Conservation (phyloP, 2,888 invertebrate genomes). For the Phragmatobia fuliginosa region DNA sequence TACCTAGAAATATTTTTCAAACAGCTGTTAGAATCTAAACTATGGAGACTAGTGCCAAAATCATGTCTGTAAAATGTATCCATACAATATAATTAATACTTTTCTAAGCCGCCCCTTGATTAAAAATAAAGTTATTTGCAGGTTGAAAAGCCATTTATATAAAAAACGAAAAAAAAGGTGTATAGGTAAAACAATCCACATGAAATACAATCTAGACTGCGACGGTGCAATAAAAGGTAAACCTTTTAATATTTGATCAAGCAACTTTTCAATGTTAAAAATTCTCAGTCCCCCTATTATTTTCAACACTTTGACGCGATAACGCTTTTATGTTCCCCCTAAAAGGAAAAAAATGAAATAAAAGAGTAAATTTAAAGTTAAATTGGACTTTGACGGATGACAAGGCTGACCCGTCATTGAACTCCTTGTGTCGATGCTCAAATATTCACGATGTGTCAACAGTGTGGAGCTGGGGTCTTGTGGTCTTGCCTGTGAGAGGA, state of each 20-base stretch:
- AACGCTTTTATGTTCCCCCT: constrained; percentile 79
- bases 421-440: constrained; percentile 71
- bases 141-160: neutral
- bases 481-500: constrained; percentile 32
- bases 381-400: constrained; percentile 84
- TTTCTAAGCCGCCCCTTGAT: neutral
- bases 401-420: constrained; percentile 71
- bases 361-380: constrained; percentile 81
- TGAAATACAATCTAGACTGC: constrained; percentile 30
- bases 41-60: too few species aligned
- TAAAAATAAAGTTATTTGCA: neutral
- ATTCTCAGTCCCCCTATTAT: constrained; percentile 70
- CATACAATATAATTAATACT: neutral
- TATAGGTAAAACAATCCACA: constrained; percentile 6
- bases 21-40: too few species aligned
- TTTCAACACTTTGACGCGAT: constrained; percentile 76
- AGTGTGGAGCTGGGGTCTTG: constrained; percentile 61
- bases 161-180: neutral
- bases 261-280: constrained; percentile 80
- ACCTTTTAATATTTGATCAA: constrained; percentile 72
- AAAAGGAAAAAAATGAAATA: constrained; percentile 72
- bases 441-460: constrained; percentile 77
- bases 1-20: too few species aligned
- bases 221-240: constrained; percentile 58
- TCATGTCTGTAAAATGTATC: too few species aligned